These are phyloP conservation scores for Willisornis vidua DNA, from an alignment of 2,113 vertebrate genomes.

Conservation along the genomic window DNA sequence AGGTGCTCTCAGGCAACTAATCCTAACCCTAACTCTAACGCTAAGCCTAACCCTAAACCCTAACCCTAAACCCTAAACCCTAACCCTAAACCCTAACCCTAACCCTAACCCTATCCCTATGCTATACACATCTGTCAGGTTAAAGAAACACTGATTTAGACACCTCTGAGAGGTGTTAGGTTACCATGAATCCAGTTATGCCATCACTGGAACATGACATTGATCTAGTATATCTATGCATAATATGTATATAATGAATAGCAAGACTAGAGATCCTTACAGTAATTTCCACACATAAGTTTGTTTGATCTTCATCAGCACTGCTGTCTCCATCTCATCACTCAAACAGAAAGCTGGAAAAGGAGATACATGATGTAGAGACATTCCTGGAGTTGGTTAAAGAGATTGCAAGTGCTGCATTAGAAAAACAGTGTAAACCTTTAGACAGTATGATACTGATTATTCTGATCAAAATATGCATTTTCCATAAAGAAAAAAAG, in stretches of 20 bases:
- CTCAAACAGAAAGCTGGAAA: not conserved
- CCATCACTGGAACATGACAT: not conserved
- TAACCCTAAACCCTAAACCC: no score
- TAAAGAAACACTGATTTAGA: not conserved
- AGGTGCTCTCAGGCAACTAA: not conserved
- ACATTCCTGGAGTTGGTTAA: not conserved
- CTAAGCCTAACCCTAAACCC: no score
- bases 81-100: no score
- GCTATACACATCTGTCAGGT: not conserved
- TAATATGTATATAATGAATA: not conserved
- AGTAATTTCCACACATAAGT: not conserved
- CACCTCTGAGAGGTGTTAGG: not conserved
- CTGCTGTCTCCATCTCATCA: not conserved
- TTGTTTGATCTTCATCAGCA: slow-evolving; percentile 12
- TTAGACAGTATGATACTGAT: not conserved
- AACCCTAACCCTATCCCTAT: not conserved
- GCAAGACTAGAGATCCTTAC: not conserved
- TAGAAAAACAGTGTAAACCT: not conserved
- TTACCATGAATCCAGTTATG: not conserved
- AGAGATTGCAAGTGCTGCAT: not conserved
- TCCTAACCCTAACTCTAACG: no score
- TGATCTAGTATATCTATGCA: not conserved
- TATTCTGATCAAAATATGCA: not conserved
- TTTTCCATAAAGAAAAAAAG: not conserved
- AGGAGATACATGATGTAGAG: not conserved